Percentiles rank a stretch among this genome's conserved stretches.
These are phyloP conservation scores for Ispidina picta DNA, from an alignment of 2,797 vertebrate genomes.

Conservation along the genomic window DNA sequence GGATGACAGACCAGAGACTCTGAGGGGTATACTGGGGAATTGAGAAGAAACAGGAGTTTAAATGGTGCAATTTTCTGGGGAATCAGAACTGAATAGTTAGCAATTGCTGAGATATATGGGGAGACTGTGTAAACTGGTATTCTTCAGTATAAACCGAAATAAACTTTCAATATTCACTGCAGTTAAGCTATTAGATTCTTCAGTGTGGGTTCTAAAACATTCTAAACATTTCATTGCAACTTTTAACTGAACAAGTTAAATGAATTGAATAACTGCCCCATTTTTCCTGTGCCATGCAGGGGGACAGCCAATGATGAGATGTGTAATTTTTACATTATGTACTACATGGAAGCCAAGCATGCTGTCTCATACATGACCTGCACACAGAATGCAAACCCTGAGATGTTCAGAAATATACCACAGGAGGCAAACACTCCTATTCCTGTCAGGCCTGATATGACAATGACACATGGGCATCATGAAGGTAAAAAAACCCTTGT, in stretches of 20 bases:
- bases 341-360: constrained; percentile 94
- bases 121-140: neutral
- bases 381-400: constrained; percentile 81
- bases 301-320: constrained; percentile 94
- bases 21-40: neutral
- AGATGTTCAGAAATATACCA: constrained; percentile 88
- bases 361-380: constrained; percentile 91
- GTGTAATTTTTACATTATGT: constrained; percentile 99
- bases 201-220: neutral
- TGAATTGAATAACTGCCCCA: neutral
- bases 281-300: constrained; percentile 70
- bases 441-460: constrained; percentile 80
- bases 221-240: neutral
- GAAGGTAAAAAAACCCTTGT: constrained; percentile 69
- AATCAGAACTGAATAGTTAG: neutral
- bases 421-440: constrained; percentile 89
- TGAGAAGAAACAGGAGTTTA: neutral
- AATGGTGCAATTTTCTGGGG: neutral
- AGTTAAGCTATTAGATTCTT: neutral
- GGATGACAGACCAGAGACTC: neutral
- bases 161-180: neutral
- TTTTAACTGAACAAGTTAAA: neutral
- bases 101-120: neutral
- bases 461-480: constrained; percentile 83
- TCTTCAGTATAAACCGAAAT: neutral